A percentile compares a stretch with the other conserved stretches of the same genome.
phyloP scores from a whole-genome alignment of 35 echinoderm and acorn worm genomes.

The Diadema setosum region DNA sequence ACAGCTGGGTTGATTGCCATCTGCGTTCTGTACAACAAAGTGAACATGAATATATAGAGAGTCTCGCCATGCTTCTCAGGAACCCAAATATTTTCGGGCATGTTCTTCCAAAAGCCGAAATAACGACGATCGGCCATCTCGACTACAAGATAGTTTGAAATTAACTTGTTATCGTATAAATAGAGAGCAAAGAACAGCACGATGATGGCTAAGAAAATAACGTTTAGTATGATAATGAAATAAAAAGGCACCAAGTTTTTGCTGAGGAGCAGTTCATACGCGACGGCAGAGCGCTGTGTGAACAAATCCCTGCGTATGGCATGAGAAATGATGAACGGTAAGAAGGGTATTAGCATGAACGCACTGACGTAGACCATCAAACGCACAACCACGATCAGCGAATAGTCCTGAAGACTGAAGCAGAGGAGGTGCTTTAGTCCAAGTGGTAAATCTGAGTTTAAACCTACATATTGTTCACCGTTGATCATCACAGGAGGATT shows the following conservation, averaged over 20 bases:
- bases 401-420: conserved; percentile 28
- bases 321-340: conserved; percentile 49
- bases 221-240: conserved; percentile 53
- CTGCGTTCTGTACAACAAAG: conserved; percentile 52
- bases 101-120: not conserved
- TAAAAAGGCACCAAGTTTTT: not conserved
- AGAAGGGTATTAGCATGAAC: conserved; percentile 64
- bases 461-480: not conserved
- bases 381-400: conserved; percentile 15
- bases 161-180: not conserved
- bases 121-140: conserved; percentile 17
- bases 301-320: conserved; percentile 15
- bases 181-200: conserved; percentile 10
- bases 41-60: conserved; percentile 15
- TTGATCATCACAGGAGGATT: not conserved
- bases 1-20: conserved; percentile 33
- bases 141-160: conserved; percentile 7
- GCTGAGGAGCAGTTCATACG: conserved; percentile 35
- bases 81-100: conserved; percentile 2
- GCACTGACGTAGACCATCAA: conserved; percentile 36
- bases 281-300: conserved; percentile 10
- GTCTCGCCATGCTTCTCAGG: conserved; percentile 29
- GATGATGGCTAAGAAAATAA: conserved; percentile 22
- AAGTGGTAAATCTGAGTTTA: conserved; percentile 62
- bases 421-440: conserved; percentile 78